Evolutionary conservation across 2,888 invertebrate species (phyloP).

Genomic region (Hecatera dysodea): DNA sequence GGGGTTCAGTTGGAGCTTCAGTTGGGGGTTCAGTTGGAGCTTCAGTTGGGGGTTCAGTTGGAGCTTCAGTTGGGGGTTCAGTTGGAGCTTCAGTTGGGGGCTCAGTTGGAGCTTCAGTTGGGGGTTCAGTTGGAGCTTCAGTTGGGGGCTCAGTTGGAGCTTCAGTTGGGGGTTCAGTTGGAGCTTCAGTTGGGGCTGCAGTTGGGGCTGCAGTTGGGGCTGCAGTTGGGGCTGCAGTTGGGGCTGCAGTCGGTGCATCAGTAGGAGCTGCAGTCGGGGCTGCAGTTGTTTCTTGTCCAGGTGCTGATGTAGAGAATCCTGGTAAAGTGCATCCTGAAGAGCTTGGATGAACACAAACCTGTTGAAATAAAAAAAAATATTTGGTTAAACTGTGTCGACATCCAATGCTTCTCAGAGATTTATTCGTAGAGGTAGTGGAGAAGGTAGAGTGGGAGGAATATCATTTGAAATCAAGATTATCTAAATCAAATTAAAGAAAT

Average conservation of each 20-base stretch:
- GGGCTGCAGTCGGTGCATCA: neutral
- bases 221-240: slow-evolving; percentile 1
- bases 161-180: neutral
- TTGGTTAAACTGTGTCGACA: neutral
- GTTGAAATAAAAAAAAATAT: neutral
- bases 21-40: slow-evolving; percentile 23
- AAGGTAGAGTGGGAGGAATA: no score
- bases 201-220: neutral
- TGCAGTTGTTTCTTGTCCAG: slow-evolving; percentile 2
- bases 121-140: neutral
- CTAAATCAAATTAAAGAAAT: no score
- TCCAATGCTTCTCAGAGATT: neutral
- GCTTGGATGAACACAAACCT: slow-evolving; percentile 76
- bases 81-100: slow-evolving; percentile 18
- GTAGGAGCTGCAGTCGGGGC: slow-evolving; percentile 43
- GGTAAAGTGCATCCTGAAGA: slow-evolving; percentile 72
- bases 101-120: slow-evolving; percentile 26
- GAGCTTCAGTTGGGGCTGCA: slow-evolving; percentile 40
- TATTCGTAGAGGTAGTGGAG: neutral
- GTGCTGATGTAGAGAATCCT: slow-evolving; percentile 36
- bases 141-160: neutral
- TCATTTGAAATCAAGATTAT: no score
- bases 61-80: slow-evolving; percentile 34
- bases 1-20: slow-evolving; percentile 7
- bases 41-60: slow-evolving; percentile 24